Evolutionary conservation across 2,888 invertebrate species (phyloP).

Genomic region (Aphidoletes aphidimyza): DNA sequence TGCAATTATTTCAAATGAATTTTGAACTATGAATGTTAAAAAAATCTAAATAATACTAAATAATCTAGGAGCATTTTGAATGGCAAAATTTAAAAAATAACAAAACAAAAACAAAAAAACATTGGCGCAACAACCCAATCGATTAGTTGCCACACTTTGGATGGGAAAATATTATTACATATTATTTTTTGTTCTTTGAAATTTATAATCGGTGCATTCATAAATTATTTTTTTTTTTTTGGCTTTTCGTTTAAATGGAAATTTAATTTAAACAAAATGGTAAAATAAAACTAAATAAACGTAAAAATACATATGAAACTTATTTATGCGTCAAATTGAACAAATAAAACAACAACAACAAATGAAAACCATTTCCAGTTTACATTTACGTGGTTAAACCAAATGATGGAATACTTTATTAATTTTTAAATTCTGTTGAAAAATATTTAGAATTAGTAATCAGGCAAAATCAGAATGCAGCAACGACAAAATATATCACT

Average conservation of each 20-base stretch:
- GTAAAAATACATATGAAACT: neutral
- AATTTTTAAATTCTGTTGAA: conserved; percentile 42
- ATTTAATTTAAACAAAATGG: neutral
- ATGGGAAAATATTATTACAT: no score
- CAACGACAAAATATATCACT: neutral
- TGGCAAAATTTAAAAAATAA: neutral
- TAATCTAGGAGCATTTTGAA: neutral
- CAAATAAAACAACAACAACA: no score
- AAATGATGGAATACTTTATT: conserved; percentile 44
- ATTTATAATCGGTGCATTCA: no score
- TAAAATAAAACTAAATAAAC: neutral
- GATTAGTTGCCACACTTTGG: no score
- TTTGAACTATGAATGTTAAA: conserved; percentile 5
- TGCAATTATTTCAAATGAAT: conserved; percentile 38
- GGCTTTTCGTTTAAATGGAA: neutral
- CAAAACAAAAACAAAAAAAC: no score
- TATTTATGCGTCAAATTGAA: conserved; percentile 49
- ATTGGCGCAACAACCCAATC: no score
- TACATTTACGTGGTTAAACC: conserved; percentile 41
- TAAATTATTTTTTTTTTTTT: no score
- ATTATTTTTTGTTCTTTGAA: no score
- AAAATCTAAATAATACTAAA: neutral
- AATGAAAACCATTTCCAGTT: conserved; percentile 9
- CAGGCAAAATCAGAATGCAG: conserved; percentile 20
- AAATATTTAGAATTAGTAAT: neutral